These are phyloP conservation scores for Panthera leo DNA, from an alignment of 2,113 vertebrate species.

Conservation along the genomic window DNA sequence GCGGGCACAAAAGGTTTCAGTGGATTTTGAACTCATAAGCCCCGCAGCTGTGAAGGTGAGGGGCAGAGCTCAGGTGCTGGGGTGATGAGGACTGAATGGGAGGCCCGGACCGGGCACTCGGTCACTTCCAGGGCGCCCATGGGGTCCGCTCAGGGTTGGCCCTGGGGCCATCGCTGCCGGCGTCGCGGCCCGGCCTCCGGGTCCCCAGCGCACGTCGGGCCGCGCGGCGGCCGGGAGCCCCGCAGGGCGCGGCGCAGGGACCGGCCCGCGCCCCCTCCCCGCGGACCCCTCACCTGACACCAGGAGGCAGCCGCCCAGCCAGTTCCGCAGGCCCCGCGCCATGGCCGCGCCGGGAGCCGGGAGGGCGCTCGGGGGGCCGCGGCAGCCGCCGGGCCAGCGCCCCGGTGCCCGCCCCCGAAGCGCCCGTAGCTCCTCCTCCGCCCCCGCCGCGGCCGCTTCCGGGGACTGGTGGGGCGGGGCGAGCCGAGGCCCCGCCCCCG, in stretches of 20 bases:
- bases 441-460: not conserved
- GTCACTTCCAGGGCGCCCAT: not conserved
- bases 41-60: not conserved
- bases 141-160: not conserved
- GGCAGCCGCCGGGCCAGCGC: not conserved
- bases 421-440: fast-evolving
- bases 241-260: not conserved
- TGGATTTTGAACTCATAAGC: not conserved
- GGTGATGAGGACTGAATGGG: not conserved
- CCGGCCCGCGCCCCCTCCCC: not conserved
- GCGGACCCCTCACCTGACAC: conserved; percentile 65
- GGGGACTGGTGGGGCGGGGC: not conserved
- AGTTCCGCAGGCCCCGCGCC: conserved; percentile 30
- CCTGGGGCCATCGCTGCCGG: not conserved
- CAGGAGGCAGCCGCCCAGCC: conserved; percentile 69
- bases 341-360: not conserved
- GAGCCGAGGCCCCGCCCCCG: fast-evolving
- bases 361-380: not conserved
- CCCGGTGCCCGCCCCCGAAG: not conserved
- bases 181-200: fast-evolving
- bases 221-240: not conserved
- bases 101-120: not conserved
- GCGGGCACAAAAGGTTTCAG: not conserved
- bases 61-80: not conserved
- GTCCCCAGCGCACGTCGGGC: not conserved